phyloP scores from a whole-genome alignment of 2,888 invertebrate genomes.

The Lasioglossum malachurum region DNA sequence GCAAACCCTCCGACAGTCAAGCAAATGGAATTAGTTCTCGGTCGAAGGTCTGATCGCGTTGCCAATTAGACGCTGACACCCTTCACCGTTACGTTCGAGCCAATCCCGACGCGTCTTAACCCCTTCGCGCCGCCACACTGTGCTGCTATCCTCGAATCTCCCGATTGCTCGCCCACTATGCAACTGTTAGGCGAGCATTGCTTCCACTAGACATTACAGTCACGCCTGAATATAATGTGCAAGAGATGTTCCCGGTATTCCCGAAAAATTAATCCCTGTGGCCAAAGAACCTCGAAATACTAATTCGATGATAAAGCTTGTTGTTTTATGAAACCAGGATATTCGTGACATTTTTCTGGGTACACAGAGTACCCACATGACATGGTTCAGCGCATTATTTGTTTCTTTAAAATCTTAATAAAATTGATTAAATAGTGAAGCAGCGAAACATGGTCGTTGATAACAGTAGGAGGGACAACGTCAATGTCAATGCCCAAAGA shows the following conservation, averaged over 20 bases:
- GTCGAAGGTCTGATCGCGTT: slow-evolving; percentile 58
- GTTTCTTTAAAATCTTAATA: too few relatives aligned
- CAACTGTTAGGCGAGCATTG: background rate
- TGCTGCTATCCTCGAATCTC: background rate
- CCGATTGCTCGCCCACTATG: background rate
- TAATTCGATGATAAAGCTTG: too few relatives aligned
- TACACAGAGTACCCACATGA: too few relatives aligned
- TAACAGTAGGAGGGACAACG: too few relatives aligned
- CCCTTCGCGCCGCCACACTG: background rate
- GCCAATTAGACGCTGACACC: slow-evolving; percentile 63
- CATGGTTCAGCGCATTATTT: too few relatives aligned
- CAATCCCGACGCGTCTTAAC: slow-evolving; percentile 21
- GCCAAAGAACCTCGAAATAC: too few relatives aligned
- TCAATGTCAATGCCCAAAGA: too few relatives aligned
- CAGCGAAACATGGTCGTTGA: too few relatives aligned
- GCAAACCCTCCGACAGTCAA: slow-evolving; percentile 19
- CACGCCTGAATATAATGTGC: background rate
- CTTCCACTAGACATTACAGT: background rate
- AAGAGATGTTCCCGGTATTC: too few relatives aligned
- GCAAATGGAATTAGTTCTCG: slow-evolving; percentile 60
- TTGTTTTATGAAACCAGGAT: too few relatives aligned
- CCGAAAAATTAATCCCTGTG: background rate
- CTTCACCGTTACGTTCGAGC: slow-evolving; percentile 29
- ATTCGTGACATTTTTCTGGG: too few relatives aligned
- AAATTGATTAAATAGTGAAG: too few relatives aligned